phyloP scores from a whole-genome alignment of 2,888 invertebrate species.

The Sphecodes monilicornis region DNA sequence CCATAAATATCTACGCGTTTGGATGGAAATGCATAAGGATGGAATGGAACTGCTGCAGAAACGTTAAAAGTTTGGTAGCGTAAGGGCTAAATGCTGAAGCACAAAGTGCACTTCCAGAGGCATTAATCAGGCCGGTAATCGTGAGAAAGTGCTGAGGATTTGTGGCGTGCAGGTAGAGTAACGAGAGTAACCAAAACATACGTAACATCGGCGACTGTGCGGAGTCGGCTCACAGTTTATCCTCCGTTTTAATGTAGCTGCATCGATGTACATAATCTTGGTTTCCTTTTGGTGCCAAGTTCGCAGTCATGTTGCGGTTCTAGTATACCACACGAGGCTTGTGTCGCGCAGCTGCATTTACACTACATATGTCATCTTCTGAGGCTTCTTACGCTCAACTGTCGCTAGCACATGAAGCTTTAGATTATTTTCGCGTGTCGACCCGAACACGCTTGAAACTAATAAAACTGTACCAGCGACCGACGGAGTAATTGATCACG shows the following conservation, averaged over 20 bases:
- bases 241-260: conserved; percentile 51
- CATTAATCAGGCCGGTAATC: conserved; percentile 53
- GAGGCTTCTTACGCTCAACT: conserved; percentile 19
- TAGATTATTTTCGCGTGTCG: not conserved
- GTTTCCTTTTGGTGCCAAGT: conserved; percentile 60
- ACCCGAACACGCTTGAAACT: not conserved
- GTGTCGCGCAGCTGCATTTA: conserved; percentile 18
- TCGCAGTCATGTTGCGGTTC: conserved; percentile 51
- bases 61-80: not conserved
- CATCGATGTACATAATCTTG: conserved; percentile 55
- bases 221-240: conserved; percentile 42
- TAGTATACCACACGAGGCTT: conserved; percentile 18
- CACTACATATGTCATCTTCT: not conserved
- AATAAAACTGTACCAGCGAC: not conserved
- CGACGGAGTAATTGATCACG: not conserved
- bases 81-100: conserved; percentile 7
- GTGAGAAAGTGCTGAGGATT: conserved; percentile 44
- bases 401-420: not conserved
- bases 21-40: not conserved
- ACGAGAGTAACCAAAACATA: conserved; percentile 29
- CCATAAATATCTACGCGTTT: not conserved
- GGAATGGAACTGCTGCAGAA: not conserved
- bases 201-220: conserved; percentile 30
- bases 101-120: conserved; percentile 28
- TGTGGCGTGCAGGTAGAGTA: conserved; percentile 28